Percentiles rank a stretch among this genome's conserved stretches.
Evolutionary conservation across 2,797 vertebrate genomes (phyloP).

Genomic region (Antennarius maculatus): DNA sequence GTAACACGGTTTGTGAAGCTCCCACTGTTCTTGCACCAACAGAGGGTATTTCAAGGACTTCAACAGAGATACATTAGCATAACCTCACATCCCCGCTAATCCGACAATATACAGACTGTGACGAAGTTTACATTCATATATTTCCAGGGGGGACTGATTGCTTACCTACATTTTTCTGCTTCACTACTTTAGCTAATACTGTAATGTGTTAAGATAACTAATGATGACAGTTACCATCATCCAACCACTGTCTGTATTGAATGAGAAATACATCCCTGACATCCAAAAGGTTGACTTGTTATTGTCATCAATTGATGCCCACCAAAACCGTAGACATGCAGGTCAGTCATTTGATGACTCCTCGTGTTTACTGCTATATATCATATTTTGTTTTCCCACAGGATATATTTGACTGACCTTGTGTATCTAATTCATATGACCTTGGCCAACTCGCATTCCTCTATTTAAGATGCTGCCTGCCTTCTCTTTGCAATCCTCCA

Average conservation of each 20-base stretch:
- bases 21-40: constrained; percentile 65
- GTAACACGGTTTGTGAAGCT: constrained; percentile 62
- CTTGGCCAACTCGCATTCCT: constrained; percentile 74
- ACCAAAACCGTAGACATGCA: constrained; percentile 12
- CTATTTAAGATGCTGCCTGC: constrained; percentile 58
- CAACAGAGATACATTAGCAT: constrained; percentile 41
- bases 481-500: constrained; percentile 61
- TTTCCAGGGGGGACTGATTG: constrained; percentile 29
- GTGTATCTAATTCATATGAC: constrained; percentile 75
- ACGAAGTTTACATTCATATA: constrained; percentile 39
- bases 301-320: neutral
- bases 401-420: constrained; percentile 58
- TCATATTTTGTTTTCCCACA: constrained; percentile 56
- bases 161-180: constrained; percentile 21
- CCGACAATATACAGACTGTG: constrained; percentile 19
- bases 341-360: constrained; percentile 7
- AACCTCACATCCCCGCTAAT: constrained; percentile 45
- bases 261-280: constrained; percentile 13
- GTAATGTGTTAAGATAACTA: constrained; percentile 13
- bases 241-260: constrained; percentile 19
- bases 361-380: constrained; percentile 16
- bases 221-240: constrained; percentile 18
- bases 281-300: constrained; percentile 15
- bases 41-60: constrained; percentile 79
- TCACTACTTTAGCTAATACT: constrained; percentile 15